Conservation (phyloP, 2,797 vertebrate genomes). For the Melanogrammus aeglefinus region DNA sequence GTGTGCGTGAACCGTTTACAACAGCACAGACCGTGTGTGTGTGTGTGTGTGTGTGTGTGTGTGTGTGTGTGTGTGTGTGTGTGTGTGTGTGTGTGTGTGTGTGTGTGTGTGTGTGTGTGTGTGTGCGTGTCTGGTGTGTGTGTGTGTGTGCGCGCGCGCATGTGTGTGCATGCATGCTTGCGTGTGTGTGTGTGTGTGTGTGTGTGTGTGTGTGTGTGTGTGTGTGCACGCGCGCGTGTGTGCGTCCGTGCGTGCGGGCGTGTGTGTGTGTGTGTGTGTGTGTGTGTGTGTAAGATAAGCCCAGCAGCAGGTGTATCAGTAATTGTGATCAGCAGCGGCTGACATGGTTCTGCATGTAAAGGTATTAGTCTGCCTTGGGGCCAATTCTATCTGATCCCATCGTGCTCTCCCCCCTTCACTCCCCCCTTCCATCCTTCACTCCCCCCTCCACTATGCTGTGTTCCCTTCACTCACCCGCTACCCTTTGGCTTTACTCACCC, state of each 20-base stretch:
- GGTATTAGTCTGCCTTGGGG: slow-evolving; percentile 57
- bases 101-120: background rate
- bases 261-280: background rate
- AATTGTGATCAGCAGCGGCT: slow-evolving; percentile 57
- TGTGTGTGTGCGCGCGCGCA: slow-evolving; percentile 7
- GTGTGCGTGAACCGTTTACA: no score
- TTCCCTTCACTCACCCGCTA: no score
- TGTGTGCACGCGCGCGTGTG: background rate
- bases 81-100: background rate
- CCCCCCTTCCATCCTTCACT: slow-evolving; percentile 16
- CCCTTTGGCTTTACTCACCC: no score
- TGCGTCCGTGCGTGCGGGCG: background rate
- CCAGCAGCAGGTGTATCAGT: slow-evolving; percentile 63
- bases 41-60: slow-evolving; percentile 21
- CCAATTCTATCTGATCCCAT: slow-evolving; percentile 21
- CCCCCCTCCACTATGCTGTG: no score
- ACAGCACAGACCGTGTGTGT: slow-evolving; percentile 30
- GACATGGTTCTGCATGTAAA: slow-evolving; percentile 76
- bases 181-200: slow-evolving; percentile 37
- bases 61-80: background rate
- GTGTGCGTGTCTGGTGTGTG: background rate
- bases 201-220: background rate
- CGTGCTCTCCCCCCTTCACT: slow-evolving; percentile 14
- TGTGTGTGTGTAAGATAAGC: slow-evolving; percentile 55
- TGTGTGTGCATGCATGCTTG: no score